phyloP scores from a whole-genome alignment of 2,888 invertebrate species.

The Ormyrus pomaceus region DNA sequence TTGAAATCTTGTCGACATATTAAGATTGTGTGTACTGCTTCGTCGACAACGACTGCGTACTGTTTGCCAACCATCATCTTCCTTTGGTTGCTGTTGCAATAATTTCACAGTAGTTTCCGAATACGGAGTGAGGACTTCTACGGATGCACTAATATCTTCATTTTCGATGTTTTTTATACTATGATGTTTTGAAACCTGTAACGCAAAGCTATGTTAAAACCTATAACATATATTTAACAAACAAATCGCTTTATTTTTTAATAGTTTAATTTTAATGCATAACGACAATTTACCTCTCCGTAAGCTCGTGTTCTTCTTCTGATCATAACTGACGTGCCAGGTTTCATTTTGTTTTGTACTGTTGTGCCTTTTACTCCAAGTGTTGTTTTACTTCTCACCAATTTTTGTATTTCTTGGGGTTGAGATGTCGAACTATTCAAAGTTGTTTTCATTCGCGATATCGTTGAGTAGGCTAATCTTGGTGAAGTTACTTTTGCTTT shows the following conservation, averaged over 20 bases:
- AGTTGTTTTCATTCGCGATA: constrained; percentile 71
- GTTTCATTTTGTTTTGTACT: constrained; percentile 62
- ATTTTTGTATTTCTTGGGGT: constrained; percentile 63
- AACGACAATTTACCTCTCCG: constrained; percentile 40
- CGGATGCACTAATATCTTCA: constrained; percentile 67
- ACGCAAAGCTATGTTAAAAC: no score
- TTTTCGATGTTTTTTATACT: background rate
- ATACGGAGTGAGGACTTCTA: constrained; percentile 62
- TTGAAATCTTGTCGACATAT: constrained; percentile 84
- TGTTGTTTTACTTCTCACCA: constrained; percentile 70
- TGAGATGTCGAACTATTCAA: constrained; percentile 23
- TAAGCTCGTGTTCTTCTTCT: constrained; percentile 63
- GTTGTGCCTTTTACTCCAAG: constrained; percentile 64
- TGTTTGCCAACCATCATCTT: constrained; percentile 90
- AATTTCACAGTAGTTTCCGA: constrained; percentile 63
- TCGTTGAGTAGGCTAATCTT: constrained; percentile 75
- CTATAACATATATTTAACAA: background rate
- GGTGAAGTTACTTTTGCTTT: constrained; percentile 53
- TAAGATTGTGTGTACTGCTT: constrained; percentile 80
- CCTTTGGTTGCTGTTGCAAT: constrained; percentile 59
- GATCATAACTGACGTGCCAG: constrained; percentile 68
- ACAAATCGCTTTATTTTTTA: background rate
- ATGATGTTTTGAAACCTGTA: no score
- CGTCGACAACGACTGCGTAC: constrained; percentile 86
- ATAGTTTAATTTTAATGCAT: background rate